Evolutionary conservation across 2,888 invertebrate species (phyloP), one percentile per base, ranked within the genome.

Genomic region (Pristionchus mayeri): DNA sequence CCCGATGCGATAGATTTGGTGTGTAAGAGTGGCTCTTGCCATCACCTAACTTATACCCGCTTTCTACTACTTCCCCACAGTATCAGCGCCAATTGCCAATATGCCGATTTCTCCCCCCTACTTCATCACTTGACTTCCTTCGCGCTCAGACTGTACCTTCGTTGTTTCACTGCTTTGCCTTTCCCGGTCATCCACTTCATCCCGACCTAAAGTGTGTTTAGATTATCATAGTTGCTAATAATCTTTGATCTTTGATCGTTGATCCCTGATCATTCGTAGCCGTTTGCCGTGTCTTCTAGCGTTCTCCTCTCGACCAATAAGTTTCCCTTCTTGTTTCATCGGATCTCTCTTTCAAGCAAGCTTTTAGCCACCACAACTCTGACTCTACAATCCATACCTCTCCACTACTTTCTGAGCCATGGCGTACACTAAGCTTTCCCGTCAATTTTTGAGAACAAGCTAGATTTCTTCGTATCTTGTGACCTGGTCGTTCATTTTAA

Each of bases 51-150:
- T 71, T 71, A 67, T 67, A 40, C 40, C 24, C 44, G 40, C 71
- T n/a, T 71, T n/a, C n/a, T n/a, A n/a, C n/a, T n/a, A n/a, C n/a
- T n/a, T n/a, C 11, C n/a, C 44, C n/a, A 40, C 40, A 40, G 44
- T 71, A 71, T 71, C 71, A 71, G 71, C 71, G 34, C 24, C 24
- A 44, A 71, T 71, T 71, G 71, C 71, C 71, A 71, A 71, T n/a
- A n/a, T 40, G 37, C 71, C 40, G 40, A 71, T 71, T 44, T 71
- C n/a, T 40, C 71, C 37, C 21, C 71, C 9, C n/a, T n/a, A 40
- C 40, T 54, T 24, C 37, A 44, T 71, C 71, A 71, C 71, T 71
- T 71, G 40, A 71, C 40, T n/a, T 24, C n/a, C 24, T 30, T 40
- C 71, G 40, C 71, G 71, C 71, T 71, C 71, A 71, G 71, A 71